A percentile compares a stretch with the other conserved stretches of the same genome.
Conservation (phyloP, 2,113 vertebrate species). For the Stegostoma tigrinum region DNA sequence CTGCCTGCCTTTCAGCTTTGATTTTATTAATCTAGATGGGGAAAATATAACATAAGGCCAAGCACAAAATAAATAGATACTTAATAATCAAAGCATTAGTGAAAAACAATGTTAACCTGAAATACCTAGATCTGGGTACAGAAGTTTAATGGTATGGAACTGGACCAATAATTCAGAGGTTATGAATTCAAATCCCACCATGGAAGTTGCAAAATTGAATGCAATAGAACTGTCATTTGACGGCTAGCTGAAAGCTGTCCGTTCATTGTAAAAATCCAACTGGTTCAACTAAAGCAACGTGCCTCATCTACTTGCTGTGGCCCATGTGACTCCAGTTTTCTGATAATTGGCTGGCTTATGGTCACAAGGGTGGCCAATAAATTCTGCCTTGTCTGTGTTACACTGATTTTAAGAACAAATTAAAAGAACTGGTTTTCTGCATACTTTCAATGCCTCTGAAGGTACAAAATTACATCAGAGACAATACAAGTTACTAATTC, state of each 20-base stretch:
- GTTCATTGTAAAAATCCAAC: not conserved
- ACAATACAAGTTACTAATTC: not conserved
- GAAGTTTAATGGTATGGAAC: not conserved
- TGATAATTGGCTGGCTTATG: not conserved
- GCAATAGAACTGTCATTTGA: not conserved
- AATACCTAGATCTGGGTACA: not conserved
- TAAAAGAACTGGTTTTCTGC: not conserved
- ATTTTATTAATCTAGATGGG: not conserved
- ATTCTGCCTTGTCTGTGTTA: not conserved
- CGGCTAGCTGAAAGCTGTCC: not conserved
- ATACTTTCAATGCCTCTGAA: not conserved
- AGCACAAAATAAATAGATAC: not conserved
- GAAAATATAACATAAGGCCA: not conserved
- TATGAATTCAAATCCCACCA: not conserved
- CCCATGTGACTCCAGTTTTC: not conserved
- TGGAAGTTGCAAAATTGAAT: not conserved
- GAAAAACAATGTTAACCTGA: not conserved
- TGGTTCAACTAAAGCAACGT: not conserved
- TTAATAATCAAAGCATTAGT: not conserved
- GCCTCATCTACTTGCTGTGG: not conserved
- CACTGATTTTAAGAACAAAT: not conserved
- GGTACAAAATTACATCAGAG: not conserved
- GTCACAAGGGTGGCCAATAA: not conserved
- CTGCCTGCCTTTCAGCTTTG: not conserved
- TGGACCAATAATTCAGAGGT: not conserved